Percentiles rank a stretch among this genome's conserved stretches.
phyloP scores from a whole-genome alignment of 2,113 vertebrate species.

The Ictalurus furcatus region DNA sequence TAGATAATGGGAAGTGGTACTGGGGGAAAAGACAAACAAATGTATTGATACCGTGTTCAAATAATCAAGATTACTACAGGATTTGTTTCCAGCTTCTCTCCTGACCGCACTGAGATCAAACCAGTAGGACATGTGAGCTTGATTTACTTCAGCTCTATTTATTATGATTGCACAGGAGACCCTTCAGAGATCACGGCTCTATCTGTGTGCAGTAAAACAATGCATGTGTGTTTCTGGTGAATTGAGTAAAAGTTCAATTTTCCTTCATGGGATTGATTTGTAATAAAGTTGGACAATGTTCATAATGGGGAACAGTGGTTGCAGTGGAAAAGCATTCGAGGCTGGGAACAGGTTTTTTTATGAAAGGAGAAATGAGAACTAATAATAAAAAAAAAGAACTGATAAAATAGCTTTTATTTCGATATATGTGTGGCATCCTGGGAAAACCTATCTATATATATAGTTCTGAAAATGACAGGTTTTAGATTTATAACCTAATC shows the following conservation, averaged over 20 bases:
- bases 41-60: background rate
- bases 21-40: background rate
- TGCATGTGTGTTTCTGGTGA: slow-evolving; percentile 7
- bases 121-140: slow-evolving; percentile 20
- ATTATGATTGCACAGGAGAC: slow-evolving; percentile 29
- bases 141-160: slow-evolving; percentile 37
- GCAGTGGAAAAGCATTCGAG: background rate
- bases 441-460: background rate
- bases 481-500: background rate
- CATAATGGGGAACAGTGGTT: slow-evolving; percentile 2
- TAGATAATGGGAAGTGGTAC: slow-evolving; percentile 23
- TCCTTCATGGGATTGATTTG: background rate
- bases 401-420: background rate
- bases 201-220: background rate
- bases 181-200: background rate
- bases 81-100: slow-evolving; percentile 8
- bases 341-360: slow-evolving; percentile 22
- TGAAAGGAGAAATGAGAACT: slow-evolving; percentile 29
- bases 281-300: background rate
- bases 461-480: background rate
- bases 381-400: too few species aligned
- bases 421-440: background rate
- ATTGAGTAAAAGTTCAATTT: background rate
- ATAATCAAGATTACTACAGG: background rate
- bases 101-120: slow-evolving; percentile 36